Evolutionary conservation across 2,888 invertebrate species (phyloP), one percentile per base, ranked within the genome.

Genomic region (Psylliodes chrysocephalus): DNA sequence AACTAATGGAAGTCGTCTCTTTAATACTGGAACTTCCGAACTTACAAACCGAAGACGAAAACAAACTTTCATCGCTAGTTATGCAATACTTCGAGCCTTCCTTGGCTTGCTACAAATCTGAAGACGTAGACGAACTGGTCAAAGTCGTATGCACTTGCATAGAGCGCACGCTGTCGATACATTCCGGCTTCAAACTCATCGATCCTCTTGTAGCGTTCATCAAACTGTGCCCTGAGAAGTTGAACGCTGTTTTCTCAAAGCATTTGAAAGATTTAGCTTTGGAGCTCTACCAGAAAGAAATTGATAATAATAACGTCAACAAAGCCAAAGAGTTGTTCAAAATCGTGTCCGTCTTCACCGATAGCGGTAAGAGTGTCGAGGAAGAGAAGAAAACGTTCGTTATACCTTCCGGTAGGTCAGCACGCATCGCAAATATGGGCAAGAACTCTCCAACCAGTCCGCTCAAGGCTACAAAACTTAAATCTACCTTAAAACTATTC

Each of bases 361-460:
- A 64, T 10, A 38, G 44, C 1, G n/a, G 5, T 30, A 30, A 56
- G 33, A 64, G 60, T 28, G 46, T 64, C 17, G 68, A 63, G 35
- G 54, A 63, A 30, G 51, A 64, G 22, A 67, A 68, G 35, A 51
- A 60, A 14, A 53, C 68, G 0, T 64, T 70, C 15, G 60, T 65
- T 19, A 35, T 57, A 19, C 70, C 70, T 2, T 40, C 56, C 8
- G 72, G 73, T 5, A 64, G 75, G 57, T 71, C 75, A 2, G 72
- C 74, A 1, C 70, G 72, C 44, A 75, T 75, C 12, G 73, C 75
- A 1, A 66, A 63, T 51, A 55, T 75, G 42, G 72, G 64, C 0
- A 72, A 72, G 53, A 60, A 67, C 15, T 66, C 68, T 6, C 71
- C 72, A 6, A 60, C 38, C 12, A 68, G 67, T 42, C 68, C 73